Evolutionary conservation across 2,888 invertebrate species (phyloP), one percentile per base, ranked within the genome.

Genomic region (Melitaea athalia): DNA sequence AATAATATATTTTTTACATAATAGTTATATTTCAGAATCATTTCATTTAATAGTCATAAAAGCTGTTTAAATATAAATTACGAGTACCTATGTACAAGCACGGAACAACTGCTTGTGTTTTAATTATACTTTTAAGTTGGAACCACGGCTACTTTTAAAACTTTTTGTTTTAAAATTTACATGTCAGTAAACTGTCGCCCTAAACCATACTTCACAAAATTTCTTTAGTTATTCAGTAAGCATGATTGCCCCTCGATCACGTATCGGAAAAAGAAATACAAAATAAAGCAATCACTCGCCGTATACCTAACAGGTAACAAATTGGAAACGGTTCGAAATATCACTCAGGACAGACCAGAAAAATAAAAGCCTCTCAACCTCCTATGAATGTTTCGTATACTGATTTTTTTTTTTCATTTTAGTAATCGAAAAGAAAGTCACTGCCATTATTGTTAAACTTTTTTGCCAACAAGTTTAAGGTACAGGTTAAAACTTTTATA

Each of bases 201-300:
- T 38, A 42, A 59, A 33, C 15, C 24, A 52, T 33, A 55, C 55
- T 55, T 49, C 52, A 15, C 11, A 45, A 64, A 63, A 55, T 24
- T 43, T 61, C 43, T 64, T 55, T 63, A 55, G 61, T 70, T 67
- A 68, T 66, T 62, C 61, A 53, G 64, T 49, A 57, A 68, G 60
- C 68, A 63, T 66, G 68, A 70, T 70, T 70, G 66, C 64, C 66
- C 64, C 64, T 67, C 66, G 67, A 72, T 69, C 67, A 69, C 71
- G 71, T 72, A 67, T 59, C 42, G 47, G 49, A 69, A 72, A 69
- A 67, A 60, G 67, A 69, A 69, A 60, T 69, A 69, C 60, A 65
- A 59, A 69, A 68, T 68, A 68, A 65, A 68, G 60, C 63, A 63
- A 65, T 63, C 65, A 57, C 60, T 63, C 31, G 15, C 59, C 14